phyloP scores from a whole-genome alignment of 2,113 vertebrate species.

The Sterna hirundo region DNA sequence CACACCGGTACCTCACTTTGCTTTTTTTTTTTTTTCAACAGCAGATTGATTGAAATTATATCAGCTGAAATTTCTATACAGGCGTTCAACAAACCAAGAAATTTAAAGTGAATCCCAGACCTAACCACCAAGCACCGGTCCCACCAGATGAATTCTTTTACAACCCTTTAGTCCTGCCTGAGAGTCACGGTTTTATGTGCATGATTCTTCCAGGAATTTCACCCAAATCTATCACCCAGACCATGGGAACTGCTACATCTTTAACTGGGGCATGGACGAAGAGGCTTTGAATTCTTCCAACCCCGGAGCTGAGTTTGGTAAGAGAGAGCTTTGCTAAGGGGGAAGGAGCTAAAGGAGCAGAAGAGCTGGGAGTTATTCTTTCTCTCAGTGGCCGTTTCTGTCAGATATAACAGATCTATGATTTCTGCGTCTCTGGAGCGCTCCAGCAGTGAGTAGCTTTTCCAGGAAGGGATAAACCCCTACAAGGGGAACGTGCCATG shows the following conservation, averaged over 20 bases:
- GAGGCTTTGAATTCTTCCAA: slow-evolving; percentile 74
- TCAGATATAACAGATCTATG: not conserved
- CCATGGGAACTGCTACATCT: slow-evolving; percentile 84
- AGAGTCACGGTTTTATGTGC: not conserved
- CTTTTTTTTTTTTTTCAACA: not conserved
- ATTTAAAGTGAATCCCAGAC: not conserved
- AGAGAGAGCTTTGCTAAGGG: not conserved
- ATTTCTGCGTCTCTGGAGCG: not conserved
- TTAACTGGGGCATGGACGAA: slow-evolving; percentile 81
- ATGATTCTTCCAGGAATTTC: slow-evolving; percentile 76
- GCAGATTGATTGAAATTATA: not conserved
- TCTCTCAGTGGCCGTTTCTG: not conserved
- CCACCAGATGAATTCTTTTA: not conserved
- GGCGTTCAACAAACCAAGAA: not conserved
- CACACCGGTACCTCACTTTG: not conserved
- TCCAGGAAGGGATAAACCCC: not conserved
- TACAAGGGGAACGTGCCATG: not conserved
- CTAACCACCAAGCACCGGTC: not conserved
- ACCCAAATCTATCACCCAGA: slow-evolving; percentile 78
- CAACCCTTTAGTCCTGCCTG: accelerated
- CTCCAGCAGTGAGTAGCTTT: not conserved
- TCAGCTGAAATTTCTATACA: not conserved
- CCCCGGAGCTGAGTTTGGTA: slow-evolving; percentile 80
- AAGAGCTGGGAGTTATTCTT: accelerated
- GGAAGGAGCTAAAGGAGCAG: not conserved